A percentile compares a stretch with the other conserved stretches of the same genome.
Conservation (phyloP, 2,797 vertebrate genomes). For the Oreonectes daqikongensis region DNA sequence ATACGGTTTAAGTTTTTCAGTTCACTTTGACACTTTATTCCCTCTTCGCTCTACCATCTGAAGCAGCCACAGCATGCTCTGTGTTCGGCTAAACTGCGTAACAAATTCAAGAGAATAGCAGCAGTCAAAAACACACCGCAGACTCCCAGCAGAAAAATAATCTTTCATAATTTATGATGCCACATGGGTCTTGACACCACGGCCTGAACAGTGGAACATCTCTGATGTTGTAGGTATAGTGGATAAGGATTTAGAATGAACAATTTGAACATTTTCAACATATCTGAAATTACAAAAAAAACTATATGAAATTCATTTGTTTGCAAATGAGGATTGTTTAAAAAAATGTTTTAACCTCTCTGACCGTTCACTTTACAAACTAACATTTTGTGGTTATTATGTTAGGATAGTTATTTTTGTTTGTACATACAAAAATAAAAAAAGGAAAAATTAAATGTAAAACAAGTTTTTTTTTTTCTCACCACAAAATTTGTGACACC, state of each 20-base stretch:
- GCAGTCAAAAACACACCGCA: slow-evolving; percentile 65
- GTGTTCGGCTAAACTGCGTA: slow-evolving; percentile 82
- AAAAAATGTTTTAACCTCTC: no score
- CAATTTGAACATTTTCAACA: not conserved
- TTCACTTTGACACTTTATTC: slow-evolving; percentile 11
- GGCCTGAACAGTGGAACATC: slow-evolving; percentile 70
- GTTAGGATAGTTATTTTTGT: not conserved
- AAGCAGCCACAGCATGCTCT: slow-evolving; percentile 58
- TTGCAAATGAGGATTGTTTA: slow-evolving; percentile 3
- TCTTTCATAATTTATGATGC: slow-evolving; percentile 72
- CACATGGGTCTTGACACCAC: slow-evolving; percentile 66
- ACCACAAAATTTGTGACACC: no score
- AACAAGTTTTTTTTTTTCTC: no score
- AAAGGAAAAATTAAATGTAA: not conserved
- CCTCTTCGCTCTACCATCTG: slow-evolving; percentile 19
- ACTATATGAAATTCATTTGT: not conserved
- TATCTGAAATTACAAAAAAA: not conserved
- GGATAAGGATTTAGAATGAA: slow-evolving; percentile 17
- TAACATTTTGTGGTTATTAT: not conserved
- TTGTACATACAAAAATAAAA: not conserved
- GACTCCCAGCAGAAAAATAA: slow-evolving; percentile 76
- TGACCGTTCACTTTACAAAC: no score
- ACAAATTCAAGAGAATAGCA: slow-evolving; percentile 76
- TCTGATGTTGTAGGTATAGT: slow-evolving; percentile 77
- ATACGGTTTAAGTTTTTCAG: not conserved